Base-by-base conservation (phyloP, 2,888 invertebrate species). In the Erebia palarica region DNA sequence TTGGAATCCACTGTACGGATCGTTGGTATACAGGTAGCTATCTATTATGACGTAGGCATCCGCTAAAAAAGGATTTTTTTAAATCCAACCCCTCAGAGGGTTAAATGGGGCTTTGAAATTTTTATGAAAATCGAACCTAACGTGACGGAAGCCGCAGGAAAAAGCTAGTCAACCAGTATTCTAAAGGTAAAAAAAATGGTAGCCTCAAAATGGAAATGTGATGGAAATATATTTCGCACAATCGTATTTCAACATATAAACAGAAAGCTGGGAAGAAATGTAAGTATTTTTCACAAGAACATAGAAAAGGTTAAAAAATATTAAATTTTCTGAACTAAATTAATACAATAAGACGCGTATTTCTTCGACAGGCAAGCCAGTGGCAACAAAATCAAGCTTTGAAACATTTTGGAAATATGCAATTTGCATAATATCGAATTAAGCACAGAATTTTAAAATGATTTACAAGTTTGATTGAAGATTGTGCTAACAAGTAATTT, bases 311-410 rank as follows among this genome's bases (percentile, higher is more conserved):
- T 42, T 27, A 59, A 63, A 47, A 47, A 63, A 63, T 47, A 63
- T 44, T 9, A 10, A 59, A 59, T 59, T 59, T 36, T 8, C 16
- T 53, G 36, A 7, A 5, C 36, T n/a, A 53, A 65, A 53, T 65
- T 65, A 27, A 53, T 51, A 53, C 10, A 36, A 36, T 36, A 10
- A 53, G 18, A 10, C 10, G n/a, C 27, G 42, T 65, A 36, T 65
- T 65, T 68, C 72, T 72, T 68, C 68, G 36, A 7, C 36, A 83
- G 82, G 16, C 82, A 78, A 72, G 81, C 82, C 81, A 81, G 77
- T 81, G 36, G 80, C 79, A 9, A 80, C 83, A 78, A 84, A 83
- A 73, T 78, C 81, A 16, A 81, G 80, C 21, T 71, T 84, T 83
- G 82, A 13, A 81, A 80, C 61, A 77, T 84, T 65, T 64, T 82